Evolutionary conservation across 1,140 invertebrate species (phyloP), one percentile per base, ranked within the genome.

Genomic region (Oedothorax gibbosus): DNA sequence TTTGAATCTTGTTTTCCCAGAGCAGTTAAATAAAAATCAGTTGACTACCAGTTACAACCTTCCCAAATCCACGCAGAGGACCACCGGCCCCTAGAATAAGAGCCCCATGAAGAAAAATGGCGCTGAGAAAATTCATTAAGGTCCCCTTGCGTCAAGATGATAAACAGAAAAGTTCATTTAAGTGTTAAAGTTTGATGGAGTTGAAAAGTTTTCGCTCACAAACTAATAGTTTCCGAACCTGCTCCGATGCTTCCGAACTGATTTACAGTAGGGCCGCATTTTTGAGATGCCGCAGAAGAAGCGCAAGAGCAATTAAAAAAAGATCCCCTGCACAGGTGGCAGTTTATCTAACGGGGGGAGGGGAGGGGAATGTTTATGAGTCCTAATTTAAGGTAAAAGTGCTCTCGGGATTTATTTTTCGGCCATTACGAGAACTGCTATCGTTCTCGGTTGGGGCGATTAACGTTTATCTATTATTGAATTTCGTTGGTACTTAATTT

Each of bases 151-250:
- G 81, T 76, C 81, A 84, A 76, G 81, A 84, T 84, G 81, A 84
- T 84, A 84, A 84, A 72, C 81, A 84, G 81, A 84, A 84, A 84
- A 84, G 81, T 84, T 84, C 81, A 84, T 84, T 84, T 84, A 84
- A 84, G 81, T 84, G 81, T 84, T 84, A 84, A 84, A 84, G 81
- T 84, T 84, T 84, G 81, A 84, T 84, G 81, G 81, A 84, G 81
- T 76, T 84, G 72, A 72, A 84, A 84, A 84, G 81, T 84, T 84
- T 84, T 75, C 60, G 72, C 81, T 84, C 76, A 21, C 62, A 84
- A 84, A 84, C 81, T 84, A 84, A 84, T 84, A 84, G 81, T 84
- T 84, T 82, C 35, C 35, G 69, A 84, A 84, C 71, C 72, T 54
- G 81, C 81, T 84, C 76, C 81, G 81, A 84, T 84, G 81, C 81